Base-by-base conservation (phyloP, 2,113 vertebrate genomes). In the Prionailurus viverrinus region DNA sequence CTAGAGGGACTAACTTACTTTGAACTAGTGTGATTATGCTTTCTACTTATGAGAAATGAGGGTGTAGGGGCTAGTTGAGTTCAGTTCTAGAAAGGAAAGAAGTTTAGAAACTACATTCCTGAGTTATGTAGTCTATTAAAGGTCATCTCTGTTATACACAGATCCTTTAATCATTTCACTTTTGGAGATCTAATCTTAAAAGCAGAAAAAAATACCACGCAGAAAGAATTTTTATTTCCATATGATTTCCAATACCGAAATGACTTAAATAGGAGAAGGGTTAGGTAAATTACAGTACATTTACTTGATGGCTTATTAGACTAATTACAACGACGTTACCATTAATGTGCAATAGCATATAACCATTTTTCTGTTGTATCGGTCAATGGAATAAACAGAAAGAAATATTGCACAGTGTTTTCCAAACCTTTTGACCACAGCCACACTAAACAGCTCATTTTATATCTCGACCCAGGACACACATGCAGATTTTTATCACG, bases 111-210 rank as follows among this genome's bases (percentile, higher is more conserved):
- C 41, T 33, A 8, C 39, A 53, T 83, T 94, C 94, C 83, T 14
- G 10, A 89, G 69, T 74, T 80, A 68, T 1, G 7, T n/a, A 58
- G 33, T 19, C 66, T 68, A 68, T 74, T 41, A n/a, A 33, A 66
- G 39, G 95, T 83, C 6, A 69, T 83, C 48, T 88, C 63, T 71
- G 78, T 12, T 53, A 36, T 10, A 31, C 82, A 51, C 9, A 71
- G 79, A 66, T 33, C 21, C 13, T 63, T 69, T 65, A 27, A 82
- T 71, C 25, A 66, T 78, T 86, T 94, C 33, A 65, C 45, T 78
- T 90, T 36, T 45, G 71, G 21, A 14, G 90, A 76, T 76, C 33
- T 85, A 55, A 48, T 84, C 39, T 94, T 94, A 41, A 86, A 97
- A 61, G 74, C 53, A 66, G 19, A 29, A 27, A 76, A 41, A 78